Base-by-base conservation (phyloP, 2,888 invertebrate genomes). In the Ellobium chinense region DNA sequence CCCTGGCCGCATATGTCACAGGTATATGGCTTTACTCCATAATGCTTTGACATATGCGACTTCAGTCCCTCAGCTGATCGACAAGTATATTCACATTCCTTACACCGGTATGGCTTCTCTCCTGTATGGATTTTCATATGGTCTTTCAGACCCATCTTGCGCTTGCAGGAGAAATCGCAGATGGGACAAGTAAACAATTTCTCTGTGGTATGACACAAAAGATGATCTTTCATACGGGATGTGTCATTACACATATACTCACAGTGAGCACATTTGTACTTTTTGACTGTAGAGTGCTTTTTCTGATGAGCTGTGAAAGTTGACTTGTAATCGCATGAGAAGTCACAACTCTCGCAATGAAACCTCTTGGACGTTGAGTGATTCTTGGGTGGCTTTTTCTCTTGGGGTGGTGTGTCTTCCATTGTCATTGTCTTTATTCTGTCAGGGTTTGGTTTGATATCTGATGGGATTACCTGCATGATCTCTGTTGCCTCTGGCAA, bases 1-100 rank as follows among this genome's bases (percentile, higher is more conserved):
- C 74, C 80, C 24, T 80, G 80, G 12, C 80, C 80, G 69, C 80
- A 80, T 12, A 80, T 21, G 24, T 80, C 80, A 63, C 80, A 80
- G 5, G 74, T 68, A 36, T 69, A 80, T 1, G 80, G 80, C 37
- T 74, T 73, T 5, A 65, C 66, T 5, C 80, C 80, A 69, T 56
- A 73, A 29, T 80, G 80, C 34, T 75, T 75, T 21, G 73, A 65
- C 80, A 80, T 74, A 14, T 80, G 80, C 18, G 80, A 80, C 36
- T 80, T 80, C 12, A 80, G 60, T 4, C 80, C 80, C 27, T 73
- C 80, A 21, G 69, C 46, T 1, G 74, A 68, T 18, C 73, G 54
- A 18, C 80, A 80, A 1, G 74, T 68, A 54, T 80, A 75, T 1
- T 80, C 80, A 69, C 80, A 80, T 1, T 69, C 69, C 37, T 66